Conservation (phyloP, 1,140 invertebrate species). For the Anagrus nilaparvatae region DNA sequence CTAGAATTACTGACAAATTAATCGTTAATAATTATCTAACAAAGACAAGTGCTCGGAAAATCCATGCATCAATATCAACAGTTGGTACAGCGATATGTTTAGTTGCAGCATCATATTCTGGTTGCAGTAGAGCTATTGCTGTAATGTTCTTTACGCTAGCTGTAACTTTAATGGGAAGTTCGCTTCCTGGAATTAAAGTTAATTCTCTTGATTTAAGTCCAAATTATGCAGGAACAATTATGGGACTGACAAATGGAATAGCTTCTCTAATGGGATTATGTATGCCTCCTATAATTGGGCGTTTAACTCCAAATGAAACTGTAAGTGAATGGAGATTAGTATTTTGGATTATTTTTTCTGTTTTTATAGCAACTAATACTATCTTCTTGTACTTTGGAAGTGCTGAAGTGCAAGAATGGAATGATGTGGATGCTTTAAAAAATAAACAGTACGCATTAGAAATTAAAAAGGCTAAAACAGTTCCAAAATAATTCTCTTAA, state of each 20-base stretch:
- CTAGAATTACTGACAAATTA: background rate
- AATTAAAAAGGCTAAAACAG: background rate
- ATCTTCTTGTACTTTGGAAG: background rate
- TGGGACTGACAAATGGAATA: background rate
- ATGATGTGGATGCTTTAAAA: background rate
- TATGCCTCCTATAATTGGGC: background rate
- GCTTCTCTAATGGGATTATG: background rate
- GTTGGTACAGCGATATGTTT: background rate
- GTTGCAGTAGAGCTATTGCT: background rate
- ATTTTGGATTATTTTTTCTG: background rate
- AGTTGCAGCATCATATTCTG: background rate
- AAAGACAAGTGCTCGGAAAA: background rate
- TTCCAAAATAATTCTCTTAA: background rate
- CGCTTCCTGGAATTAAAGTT: slow-evolving; percentile 6
- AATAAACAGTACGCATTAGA: background rate
- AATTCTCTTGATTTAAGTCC: slow-evolving; percentile 6
- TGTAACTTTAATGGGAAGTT: slow-evolving; percentile 1
- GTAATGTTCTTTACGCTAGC: background rate
- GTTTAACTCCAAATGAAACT: background rate
- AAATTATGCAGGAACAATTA: background rate
- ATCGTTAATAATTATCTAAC: background rate
- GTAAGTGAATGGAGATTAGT: background rate
- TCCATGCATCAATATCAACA: background rate
- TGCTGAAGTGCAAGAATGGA: background rate
- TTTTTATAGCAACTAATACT: background rate